phyloP scores from a whole-genome alignment of 2,888 invertebrate species.

The Stenolophus ochropezus region DNA sequence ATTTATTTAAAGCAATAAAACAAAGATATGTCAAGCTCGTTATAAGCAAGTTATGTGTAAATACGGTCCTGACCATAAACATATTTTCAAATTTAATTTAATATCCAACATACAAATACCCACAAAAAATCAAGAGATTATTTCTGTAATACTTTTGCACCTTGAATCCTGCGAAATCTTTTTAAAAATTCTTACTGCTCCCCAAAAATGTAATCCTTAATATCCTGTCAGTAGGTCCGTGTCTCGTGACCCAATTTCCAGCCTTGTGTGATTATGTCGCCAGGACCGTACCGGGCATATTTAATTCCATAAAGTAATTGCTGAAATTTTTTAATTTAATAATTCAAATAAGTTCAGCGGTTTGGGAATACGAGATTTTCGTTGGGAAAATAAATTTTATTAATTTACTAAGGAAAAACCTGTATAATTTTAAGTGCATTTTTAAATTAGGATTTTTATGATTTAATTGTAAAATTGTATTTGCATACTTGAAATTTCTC shows the following conservation, averaged over 20 bases:
- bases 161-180: background rate
- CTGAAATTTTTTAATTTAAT: background rate
- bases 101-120: background rate
- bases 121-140: background rate
- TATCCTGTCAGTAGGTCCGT: slow-evolving; percentile 5
- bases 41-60: no score
- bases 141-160: background rate
- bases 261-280: slow-evolving; percentile 1
- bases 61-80: background rate
- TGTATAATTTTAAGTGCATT: background rate
- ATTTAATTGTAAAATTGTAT: no score
- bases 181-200: background rate
- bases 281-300: background rate
- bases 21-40: no score
- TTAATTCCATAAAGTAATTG: slow-evolving; percentile 1
- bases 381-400: background rate
- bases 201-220: slow-evolving; percentile 14
- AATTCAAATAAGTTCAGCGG: background rate
- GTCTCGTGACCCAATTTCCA: slow-evolving; percentile 15
- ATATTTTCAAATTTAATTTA: background rate
- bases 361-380: background rate
- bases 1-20: no score
- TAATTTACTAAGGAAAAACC: background rate
- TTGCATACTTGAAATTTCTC: no score
- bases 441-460: no score